A percentile compares a stretch with the other conserved stretches of the same genome.
phyloP scores from a whole-genome alignment of 2,888 invertebrate species.

The Crocallis elinguaria region DNA sequence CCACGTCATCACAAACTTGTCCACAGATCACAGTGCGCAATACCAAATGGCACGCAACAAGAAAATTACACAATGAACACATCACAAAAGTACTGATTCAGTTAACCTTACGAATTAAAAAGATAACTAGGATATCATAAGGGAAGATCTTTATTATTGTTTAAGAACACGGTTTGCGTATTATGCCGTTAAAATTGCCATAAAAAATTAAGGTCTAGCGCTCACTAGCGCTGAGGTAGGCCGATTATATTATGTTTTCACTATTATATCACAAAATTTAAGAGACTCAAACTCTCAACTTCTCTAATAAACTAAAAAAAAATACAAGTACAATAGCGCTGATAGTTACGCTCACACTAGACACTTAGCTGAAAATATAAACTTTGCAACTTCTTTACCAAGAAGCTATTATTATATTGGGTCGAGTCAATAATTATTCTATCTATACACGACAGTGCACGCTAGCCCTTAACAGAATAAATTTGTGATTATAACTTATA shows the following conservation, averaged over 20 bases:
- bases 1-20: neutral
- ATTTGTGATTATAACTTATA: too few relatives aligned
- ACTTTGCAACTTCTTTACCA: too few relatives aligned
- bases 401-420: too few relatives aligned
- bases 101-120: neutral
- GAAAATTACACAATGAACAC: neutral
- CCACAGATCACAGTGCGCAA: neutral
- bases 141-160: too few relatives aligned
- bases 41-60: neutral
- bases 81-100: neutral
- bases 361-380: too few relatives aligned
- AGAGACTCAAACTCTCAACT: neutral
- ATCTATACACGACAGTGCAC: neutral
- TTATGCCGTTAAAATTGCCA: neutral
- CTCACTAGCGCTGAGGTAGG: neutral
- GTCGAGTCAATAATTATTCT: too few relatives aligned
- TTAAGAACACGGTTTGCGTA: too few relatives aligned
- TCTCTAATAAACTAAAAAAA: neutral
- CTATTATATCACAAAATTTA: neutral
- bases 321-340: too few relatives aligned
- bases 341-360: neutral
- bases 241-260: neutral
- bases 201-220: slow-evolving; percentile 1
- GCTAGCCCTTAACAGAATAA: neutral
- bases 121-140: neutral